Base-by-base conservation (phyloP, 2,113 vertebrate genomes). In the Callipepla californica region DNA sequence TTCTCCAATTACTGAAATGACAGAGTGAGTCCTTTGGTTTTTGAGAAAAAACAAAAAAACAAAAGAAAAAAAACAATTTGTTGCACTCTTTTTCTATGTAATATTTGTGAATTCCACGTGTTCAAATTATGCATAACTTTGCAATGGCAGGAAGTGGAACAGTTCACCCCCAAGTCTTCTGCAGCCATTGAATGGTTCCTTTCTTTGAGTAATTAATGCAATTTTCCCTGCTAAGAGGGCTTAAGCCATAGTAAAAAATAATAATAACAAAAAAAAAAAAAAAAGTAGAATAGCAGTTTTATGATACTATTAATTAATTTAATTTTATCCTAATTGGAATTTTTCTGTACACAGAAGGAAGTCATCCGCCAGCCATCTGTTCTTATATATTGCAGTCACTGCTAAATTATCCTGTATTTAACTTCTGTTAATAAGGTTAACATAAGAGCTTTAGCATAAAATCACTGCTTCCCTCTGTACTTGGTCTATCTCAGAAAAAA, bases 271-370 rank as follows among this genome's bases (percentile, higher is more conserved):
- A 53, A 92, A 95, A 78, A n/a, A 22, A 50, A 53, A 92, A 95
- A 51, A 15, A 15, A 14, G 82, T 88, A 34, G 87, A 94, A 92
- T 87, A 95, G 51, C 26, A 90, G 44, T 83, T 95, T 95, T 95
- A 92, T 94, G 65, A 75, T 84, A 90, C 93, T 96, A 94, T 91
- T 92, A 94, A 92, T 94, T 91, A 34, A 77, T 92, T 94, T 94
- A 83, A 92, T 95, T 92, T 94, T 94, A 13, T n/a, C 65, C 90
- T 96, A 94, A 92, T 96, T 92, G 76, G 72, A 88, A 91, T 94
- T 91, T 92, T 92, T 91, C 89, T 78, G 76, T 94, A 91, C 51
- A 85, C 76, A 92, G 89, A 95, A 94, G 93, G 94, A 94, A 95
- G 91, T 88, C 51, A 80, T 91, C 89, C 69, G 77, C 72, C 20